These are phyloP conservation scores for Hydriomena furcata DNA, from an alignment of 2,888 invertebrate genomes.

Conservation along the genomic window DNA sequence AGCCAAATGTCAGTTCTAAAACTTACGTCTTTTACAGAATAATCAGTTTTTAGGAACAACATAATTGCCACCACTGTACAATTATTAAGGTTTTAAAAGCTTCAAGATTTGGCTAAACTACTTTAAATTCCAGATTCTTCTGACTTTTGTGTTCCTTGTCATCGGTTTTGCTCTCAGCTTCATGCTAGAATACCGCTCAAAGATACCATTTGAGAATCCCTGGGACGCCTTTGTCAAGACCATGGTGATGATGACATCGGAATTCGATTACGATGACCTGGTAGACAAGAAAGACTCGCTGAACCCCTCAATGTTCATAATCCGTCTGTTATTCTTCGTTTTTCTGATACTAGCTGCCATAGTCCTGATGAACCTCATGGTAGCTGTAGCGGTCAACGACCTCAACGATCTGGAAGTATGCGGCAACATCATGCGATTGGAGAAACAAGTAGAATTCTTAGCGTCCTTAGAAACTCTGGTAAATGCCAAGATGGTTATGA, in stretches of 20 bases:
- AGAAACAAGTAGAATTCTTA: conserved; percentile 81
- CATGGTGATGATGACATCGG: conserved; percentile 85
- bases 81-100: conserved; percentile 11
- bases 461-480: conserved; percentile 41
- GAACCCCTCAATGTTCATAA: conserved; percentile 52
- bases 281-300: conserved; percentile 60
- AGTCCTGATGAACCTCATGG: conserved; percentile 83
- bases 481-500: conserved; percentile 28
- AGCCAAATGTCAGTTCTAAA: no score
- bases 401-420: conserved; percentile 80
- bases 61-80: no score
- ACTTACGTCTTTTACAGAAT: no score
- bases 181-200: conserved; percentile 80
- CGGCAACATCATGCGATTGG: conserved; percentile 79
- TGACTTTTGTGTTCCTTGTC: conserved; percentile 75
- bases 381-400: conserved; percentile 84
- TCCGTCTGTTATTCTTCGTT: conserved; percentile 72
- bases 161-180: conserved; percentile 83
- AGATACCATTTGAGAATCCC: conserved; percentile 77
- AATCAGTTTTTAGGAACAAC: no score
- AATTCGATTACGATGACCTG: conserved; percentile 81
- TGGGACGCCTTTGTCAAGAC: conserved; percentile 82
- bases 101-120: no score
- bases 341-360: conserved; percentile 81
- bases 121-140: conserved; percentile 79